Conservation (phyloP, 2,797 vertebrate genomes). For the Allenopithecus nigroviridis region DNA sequence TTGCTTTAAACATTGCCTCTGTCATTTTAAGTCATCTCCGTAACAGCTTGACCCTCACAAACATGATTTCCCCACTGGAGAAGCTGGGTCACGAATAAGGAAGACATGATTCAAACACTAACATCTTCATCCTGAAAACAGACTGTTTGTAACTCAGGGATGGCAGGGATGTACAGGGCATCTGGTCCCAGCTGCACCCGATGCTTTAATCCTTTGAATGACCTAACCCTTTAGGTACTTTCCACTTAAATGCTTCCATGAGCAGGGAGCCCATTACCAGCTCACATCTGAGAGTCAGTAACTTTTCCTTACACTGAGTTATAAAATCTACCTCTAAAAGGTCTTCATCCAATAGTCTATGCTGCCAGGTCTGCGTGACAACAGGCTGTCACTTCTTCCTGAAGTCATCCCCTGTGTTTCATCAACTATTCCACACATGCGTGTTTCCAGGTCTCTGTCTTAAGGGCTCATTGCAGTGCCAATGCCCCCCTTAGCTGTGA, state of each 20-base stretch:
- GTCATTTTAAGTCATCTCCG: constrained; percentile 27
- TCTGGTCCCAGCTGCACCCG: background rate
- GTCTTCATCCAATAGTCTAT: background rate
- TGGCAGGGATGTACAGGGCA: background rate
- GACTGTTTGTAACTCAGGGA: background rate
- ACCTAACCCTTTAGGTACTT: background rate
- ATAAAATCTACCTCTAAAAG: background rate
- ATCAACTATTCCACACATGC: background rate
- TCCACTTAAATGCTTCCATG: background rate
- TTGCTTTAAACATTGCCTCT: background rate
- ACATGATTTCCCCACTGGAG: background rate
- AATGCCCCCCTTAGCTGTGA: too few species aligned
- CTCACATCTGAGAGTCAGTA: background rate
- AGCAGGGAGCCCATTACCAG: background rate
- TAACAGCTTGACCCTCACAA: background rate
- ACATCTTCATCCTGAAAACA: background rate
- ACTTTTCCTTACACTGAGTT: constrained; percentile 13
- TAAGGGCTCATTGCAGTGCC: background rate
- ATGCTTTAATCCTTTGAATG: background rate
- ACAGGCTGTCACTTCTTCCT: background rate
- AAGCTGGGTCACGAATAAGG: background rate
- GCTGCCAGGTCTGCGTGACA: background rate
- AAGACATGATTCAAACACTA: background rate
- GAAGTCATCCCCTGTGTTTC: background rate
- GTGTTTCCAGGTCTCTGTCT: background rate